Conservation (phyloP, 2,888 invertebrate genomes). For the Hyposoter dolosus region DNA sequence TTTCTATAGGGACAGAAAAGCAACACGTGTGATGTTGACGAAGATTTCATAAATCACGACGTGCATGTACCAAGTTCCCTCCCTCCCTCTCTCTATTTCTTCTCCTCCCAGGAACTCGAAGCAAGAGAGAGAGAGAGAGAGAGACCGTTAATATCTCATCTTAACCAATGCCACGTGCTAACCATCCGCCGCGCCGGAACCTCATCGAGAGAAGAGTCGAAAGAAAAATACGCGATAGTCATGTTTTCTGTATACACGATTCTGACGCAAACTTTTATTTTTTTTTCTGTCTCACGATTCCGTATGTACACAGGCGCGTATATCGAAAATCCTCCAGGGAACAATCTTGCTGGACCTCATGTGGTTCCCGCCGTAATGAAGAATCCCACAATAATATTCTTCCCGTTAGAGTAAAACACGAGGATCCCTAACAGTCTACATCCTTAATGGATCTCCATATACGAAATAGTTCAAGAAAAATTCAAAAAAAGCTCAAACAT, state of each 20-base stretch:
- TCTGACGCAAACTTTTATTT: slow-evolving; percentile 54
- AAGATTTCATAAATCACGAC: slow-evolving; percentile 75
- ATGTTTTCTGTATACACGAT: slow-evolving; percentile 11
- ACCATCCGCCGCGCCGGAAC: slow-evolving; percentile 71
- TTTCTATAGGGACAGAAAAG: slow-evolving; percentile 60
- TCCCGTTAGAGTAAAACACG: slow-evolving; percentile 47
- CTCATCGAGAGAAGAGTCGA: slow-evolving; percentile 53
- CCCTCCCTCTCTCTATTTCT: neutral
- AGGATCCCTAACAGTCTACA: slow-evolving; percentile 10
- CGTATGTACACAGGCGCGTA: neutral
- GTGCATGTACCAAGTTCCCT: slow-evolving; percentile 51
- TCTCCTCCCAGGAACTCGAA: neutral
- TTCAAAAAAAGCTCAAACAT: slow-evolving; percentile 17
- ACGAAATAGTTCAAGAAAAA: slow-evolving; percentile 23
- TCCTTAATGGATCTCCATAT: slow-evolving; percentile 45
- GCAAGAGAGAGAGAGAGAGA: neutral
- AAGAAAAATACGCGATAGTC: slow-evolving; percentile 51
- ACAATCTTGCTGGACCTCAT: slow-evolving; percentile 45
- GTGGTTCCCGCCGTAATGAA: slow-evolving; percentile 38
- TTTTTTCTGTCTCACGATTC: slow-evolving; percentile 43
- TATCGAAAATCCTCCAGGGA: slow-evolving; percentile 58
- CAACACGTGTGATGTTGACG: slow-evolving; percentile 69
- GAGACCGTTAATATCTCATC: slow-evolving; percentile 70
- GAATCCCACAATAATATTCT: slow-evolving; percentile 59
- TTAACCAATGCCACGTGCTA: slow-evolving; percentile 76